Conservation (phyloP, 2,797 vertebrate genomes). For the Ptychobarbus kaznakovi region DNA sequence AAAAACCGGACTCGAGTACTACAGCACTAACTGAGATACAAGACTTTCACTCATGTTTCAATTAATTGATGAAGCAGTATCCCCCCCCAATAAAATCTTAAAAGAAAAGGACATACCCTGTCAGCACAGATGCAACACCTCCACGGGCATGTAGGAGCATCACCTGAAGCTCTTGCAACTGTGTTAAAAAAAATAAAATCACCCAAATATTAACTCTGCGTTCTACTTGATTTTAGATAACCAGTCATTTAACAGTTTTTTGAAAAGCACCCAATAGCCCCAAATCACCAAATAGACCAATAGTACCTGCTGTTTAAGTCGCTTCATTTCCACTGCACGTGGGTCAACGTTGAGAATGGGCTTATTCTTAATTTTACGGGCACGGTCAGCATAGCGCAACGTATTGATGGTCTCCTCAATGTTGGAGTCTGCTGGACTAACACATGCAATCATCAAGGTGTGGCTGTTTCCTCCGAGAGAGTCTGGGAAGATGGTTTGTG, state of each 20-base stretch:
- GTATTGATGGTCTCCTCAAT: conserved; percentile 97
- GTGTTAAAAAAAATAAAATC: conserved; percentile 8
- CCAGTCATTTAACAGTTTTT: neutral
- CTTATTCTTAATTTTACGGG: conserved; percentile 97
- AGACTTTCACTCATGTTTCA: too few relatives aligned
- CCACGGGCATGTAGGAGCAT: conserved; percentile 92
- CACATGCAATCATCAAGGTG: conserved; percentile 95
- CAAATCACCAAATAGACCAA: neutral
- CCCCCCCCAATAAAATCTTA: neutral
- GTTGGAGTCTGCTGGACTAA: conserved; percentile 96
- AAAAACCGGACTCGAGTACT: too few relatives aligned
- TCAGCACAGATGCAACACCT: conserved; percentile 84
- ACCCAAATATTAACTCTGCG: neutral
- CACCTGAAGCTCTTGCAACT: conserved; percentile 95
- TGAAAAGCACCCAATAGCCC: neutral
- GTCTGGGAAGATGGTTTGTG: conserved; percentile 73
- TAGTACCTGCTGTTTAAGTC: conserved; percentile 89
- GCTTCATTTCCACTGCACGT: conserved; percentile 84
- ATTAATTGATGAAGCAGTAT: too few relatives aligned
- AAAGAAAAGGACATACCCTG: conserved; percentile 77
- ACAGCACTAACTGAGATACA: too few relatives aligned
- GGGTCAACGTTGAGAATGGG: conserved; percentile 92
- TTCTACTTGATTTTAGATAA: neutral
- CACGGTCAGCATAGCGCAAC: conserved; percentile 93
- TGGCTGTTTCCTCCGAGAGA: conserved; percentile 96